Evolutionary conservation across 2,113 vertebrate species (phyloP), one percentile per base, ranked within the genome.

Genomic region (Nansenia antarctica): DNA sequence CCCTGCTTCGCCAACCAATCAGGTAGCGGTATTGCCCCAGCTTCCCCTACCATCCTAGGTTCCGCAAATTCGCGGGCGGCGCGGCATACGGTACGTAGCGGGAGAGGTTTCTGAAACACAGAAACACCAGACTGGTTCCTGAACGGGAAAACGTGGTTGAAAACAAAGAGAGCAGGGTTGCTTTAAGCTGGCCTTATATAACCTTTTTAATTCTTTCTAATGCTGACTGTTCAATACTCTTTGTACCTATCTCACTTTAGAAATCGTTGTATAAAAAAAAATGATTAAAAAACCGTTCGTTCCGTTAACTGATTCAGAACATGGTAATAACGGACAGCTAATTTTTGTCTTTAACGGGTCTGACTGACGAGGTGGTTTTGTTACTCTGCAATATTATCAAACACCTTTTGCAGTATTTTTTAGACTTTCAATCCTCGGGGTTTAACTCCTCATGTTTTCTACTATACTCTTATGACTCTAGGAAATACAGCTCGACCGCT

Each of bases 141-240:
- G n/a, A 18, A 42, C 52, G 70, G 18, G 62, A 42, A 69, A 45
- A 37, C 30, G 65, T 37, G 57, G 31, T 58, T n/a, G 53, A 61
- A 74, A 69, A n/a, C n/a, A n/a, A n/a, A n/a, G n/a, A 31, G 75
- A 75, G 80, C 78, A 81, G 78, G 69, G 83, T 89, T 87, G 88
- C 85, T 89, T 91, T 85, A 83, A 77, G 78, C 86, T 87, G 85
- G 90, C 91, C 91, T 93, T 93, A 92, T 82, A 81, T 91, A 87
- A 88, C 84, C 87, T 90, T 90, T 91, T 88, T 90, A 87, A 88
- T 89, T 90, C 68, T 90, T 89, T 90, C 85, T 86, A 85, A 90
- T 82, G 82, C 88, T 88, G 92, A 93, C 91, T 93, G 91, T 93
- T 93, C 84, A 89, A 89, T 88, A 89, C 84, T 88, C 76, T 92